Conservation (phyloP, 2,888 invertebrate genomes). For the Limnephilus rhombicus region DNA sequence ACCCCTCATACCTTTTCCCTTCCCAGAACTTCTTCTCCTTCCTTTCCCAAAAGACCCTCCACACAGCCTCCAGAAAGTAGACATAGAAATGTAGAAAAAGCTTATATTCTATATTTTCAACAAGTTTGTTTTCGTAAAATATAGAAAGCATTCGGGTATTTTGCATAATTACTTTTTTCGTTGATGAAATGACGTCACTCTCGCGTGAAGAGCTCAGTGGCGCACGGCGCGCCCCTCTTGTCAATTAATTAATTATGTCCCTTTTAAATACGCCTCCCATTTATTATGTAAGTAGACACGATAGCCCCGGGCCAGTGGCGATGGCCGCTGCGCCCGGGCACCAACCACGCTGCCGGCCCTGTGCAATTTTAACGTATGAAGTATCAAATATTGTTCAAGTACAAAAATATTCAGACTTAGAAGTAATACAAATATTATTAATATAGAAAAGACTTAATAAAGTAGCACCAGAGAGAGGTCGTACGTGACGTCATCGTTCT, state of each 20-base stretch:
- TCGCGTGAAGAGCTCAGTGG: conserved; percentile 15
- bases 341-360: background rate
- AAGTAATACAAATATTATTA: background rate
- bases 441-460: no score
- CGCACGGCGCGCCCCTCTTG: conserved; percentile 22
- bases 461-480: no score
- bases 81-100: no score
- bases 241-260: conserved; percentile 50
- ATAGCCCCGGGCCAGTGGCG: conserved; percentile 6
- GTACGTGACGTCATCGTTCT: no score
- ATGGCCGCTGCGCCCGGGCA: background rate
- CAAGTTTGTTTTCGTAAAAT: no score
- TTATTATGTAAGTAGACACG: conserved; percentile 44
- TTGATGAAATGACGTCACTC: conserved; percentile 9
- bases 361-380: background rate
- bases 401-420: background rate
- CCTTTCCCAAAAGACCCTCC: no score
- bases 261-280: conserved; percentile 41
- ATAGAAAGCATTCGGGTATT: background rate
- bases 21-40: no score
- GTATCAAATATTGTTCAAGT: background rate
- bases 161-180: background rate
- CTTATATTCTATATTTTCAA: no score
- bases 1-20: no score
- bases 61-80: no score